These are phyloP conservation scores for Slavum lentiscoides DNA, from an alignment of 2,888 invertebrate species.

Conservation along the genomic window DNA sequence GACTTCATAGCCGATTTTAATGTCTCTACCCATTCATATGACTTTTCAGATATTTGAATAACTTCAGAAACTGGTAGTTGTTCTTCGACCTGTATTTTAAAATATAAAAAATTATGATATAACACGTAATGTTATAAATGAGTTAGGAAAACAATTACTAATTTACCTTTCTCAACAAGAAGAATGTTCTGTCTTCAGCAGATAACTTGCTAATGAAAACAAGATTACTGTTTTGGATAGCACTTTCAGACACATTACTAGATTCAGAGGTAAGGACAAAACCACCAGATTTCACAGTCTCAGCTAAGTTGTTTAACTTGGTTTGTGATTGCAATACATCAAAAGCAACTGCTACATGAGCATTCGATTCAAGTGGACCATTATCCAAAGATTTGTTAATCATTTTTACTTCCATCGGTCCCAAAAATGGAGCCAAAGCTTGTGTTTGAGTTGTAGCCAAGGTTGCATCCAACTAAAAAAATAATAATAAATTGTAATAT, in stretches of 20 bases:
- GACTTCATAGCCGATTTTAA: constrained; percentile 76
- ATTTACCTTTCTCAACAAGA: constrained; percentile 69
- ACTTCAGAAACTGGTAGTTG: constrained; percentile 62
- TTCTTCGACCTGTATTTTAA: constrained; percentile 44
- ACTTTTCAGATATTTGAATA: constrained; percentile 70
- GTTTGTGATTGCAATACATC: constrained; percentile 67
- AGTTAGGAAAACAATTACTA: neutral
- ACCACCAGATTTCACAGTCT: constrained; percentile 70
- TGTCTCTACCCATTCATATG: constrained; percentile 79
- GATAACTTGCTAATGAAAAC: constrained; percentile 67
- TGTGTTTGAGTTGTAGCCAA: constrained; percentile 65
- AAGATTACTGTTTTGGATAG: constrained; percentile 61
- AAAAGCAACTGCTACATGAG: constrained; percentile 69
- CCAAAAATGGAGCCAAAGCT: constrained; percentile 64
- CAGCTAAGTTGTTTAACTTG: constrained; percentile 66
- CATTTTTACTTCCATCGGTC: constrained; percentile 69
- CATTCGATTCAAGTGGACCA: constrained; percentile 68
- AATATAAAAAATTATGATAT: neutral
- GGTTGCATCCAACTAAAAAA: constrained; percentile 64
- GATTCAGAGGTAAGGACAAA: constrained; percentile 72
- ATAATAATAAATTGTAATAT: neutral
- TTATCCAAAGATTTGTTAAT: constrained; percentile 67
- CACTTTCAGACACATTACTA: constrained; percentile 58
- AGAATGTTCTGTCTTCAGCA: constrained; percentile 68
- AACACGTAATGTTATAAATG: neutral